phyloP scores from a whole-genome alignment of 1,140 invertebrate genomes.

The Drosophila guanche region DNA sequence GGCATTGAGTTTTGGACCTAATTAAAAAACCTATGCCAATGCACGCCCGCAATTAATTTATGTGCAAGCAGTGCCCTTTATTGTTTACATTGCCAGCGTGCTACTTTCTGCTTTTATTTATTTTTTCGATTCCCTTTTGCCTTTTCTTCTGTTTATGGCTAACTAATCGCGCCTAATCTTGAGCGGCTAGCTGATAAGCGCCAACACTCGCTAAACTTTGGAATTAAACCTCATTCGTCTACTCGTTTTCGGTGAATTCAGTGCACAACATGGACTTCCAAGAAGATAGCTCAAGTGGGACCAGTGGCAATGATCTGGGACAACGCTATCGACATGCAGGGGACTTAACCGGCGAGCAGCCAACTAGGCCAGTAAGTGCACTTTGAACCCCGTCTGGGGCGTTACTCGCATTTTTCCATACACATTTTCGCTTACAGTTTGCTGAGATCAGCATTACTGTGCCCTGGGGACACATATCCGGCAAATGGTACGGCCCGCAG shows the following conservation, averaged over 20 bases:
- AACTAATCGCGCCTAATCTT: conserved; percentile 66
- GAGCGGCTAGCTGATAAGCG: conserved; percentile 47
- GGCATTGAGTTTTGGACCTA: conserved; percentile 27
- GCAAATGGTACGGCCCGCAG: conserved; percentile 88
- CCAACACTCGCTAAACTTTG: conserved; percentile 59
- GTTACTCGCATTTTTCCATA: background rate
- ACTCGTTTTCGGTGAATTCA: conserved; percentile 39
- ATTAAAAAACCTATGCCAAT: background rate
- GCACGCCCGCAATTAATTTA: conserved; percentile 3
- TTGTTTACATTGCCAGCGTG: conserved; percentile 13
- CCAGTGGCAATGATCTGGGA: conserved; percentile 46
- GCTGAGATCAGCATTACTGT: conserved; percentile 90
- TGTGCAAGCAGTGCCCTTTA: conserved; percentile 20
- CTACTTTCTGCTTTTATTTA: conserved; percentile 35
- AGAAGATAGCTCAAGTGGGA: conserved; percentile 51
- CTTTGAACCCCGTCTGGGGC: conserved; percentile 46
- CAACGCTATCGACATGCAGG: conserved; percentile 76
- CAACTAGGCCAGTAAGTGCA: conserved; percentile 69
- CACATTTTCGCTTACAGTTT: conserved; percentile 65
- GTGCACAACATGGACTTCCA: conserved; percentile 49
- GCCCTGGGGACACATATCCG: conserved; percentile 90
- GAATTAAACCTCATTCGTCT: conserved; percentile 56
- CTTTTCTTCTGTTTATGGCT: conserved; percentile 1
- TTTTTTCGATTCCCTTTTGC: conserved; percentile 11
- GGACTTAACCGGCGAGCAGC: conserved; percentile 70